Evolutionary conservation across 2,888 invertebrate genomes (phyloP), one percentile per base, ranked within the genome.

Genomic region (Metacarcinus magister): DNA sequence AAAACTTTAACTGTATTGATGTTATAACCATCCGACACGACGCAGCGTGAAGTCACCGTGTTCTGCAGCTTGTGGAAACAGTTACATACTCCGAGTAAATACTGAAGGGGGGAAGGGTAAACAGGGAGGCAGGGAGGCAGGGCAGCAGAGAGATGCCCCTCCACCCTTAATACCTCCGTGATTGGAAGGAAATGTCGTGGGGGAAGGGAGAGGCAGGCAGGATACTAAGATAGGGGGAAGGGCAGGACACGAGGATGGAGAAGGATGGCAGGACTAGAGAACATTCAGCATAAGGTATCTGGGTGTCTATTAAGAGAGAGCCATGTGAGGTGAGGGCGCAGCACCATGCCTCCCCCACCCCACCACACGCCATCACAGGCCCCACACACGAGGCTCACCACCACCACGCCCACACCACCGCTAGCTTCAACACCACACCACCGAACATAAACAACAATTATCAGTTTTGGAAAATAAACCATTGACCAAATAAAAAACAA

Each of bases 171-270:
- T 19, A 10, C 19, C 10, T 16, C 16, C 16, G 23, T 28, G 90
- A 28, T n/a, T 28, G 32, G 39, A 32, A 92, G 92, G 32, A 23
- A 92, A 48, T 46, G 48, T 23, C 48, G n/a, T 5, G 32, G 92
- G n/a, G 16, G 10, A 39, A 92, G 28, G 28, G 92, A 92, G 60
- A 54, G 92, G 28, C 3, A 48, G 92, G n/a, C n/a, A 92, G 60
- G 48, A 28, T 13, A 60, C 54, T 4, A 60, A n/a, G 23, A 10
- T 8, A 28, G 54, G 16, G 46, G 32, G 46, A 54, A 28, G n/a
- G n/a, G 48, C 5, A 48, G 48, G n/a, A 92, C 10, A 92, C 48
- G 10, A 10, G 48, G 48, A 48, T 7, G 10, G 4, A 48, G 10
- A 48, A 48, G 5, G 10, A 48, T 48, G 10, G 48, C 5, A 48